phyloP scores from a whole-genome alignment of 2,888 invertebrate genomes.

The Agonopterix alstromeriana region DNA sequence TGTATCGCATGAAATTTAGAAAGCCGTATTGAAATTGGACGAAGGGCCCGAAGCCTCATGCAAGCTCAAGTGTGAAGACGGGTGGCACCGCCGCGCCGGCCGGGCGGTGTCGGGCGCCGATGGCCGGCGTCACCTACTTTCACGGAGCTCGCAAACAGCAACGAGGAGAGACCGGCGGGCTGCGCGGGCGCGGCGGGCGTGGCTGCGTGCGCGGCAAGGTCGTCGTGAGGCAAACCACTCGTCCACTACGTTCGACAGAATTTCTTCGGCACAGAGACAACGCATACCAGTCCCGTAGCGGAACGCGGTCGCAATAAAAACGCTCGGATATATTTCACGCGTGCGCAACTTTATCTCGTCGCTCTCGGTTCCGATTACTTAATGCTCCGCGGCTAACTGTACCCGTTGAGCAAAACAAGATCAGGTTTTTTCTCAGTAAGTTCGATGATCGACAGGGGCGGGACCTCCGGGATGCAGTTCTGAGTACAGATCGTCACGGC shows the following conservation, averaged over 20 bases:
- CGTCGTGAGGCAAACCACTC: slow-evolving; percentile 74
- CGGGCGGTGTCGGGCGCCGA: slow-evolving; percentile 18
- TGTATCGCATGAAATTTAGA: slow-evolving; percentile 44
- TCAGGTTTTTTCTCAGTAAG: slow-evolving; percentile 64
- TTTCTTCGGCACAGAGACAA: slow-evolving; percentile 65
- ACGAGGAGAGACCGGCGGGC: slow-evolving; percentile 27
- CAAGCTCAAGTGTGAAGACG: slow-evolving; percentile 35
- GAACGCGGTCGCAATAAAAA: slow-evolving; percentile 71
- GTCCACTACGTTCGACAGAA: slow-evolving; percentile 42
- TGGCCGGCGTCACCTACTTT: slow-evolving; percentile 59
- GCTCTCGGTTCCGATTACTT: slow-evolving; percentile 72
- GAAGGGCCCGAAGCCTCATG: slow-evolving; percentile 44
- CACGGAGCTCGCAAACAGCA: slow-evolving; percentile 56
- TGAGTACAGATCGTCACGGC: slow-evolving; percentile 2
- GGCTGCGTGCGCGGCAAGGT: slow-evolving; percentile 58
- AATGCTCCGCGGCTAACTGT: slow-evolving; percentile 70
- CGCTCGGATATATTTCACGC: slow-evolving; percentile 74
- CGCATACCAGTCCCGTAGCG: slow-evolving; percentile 57
- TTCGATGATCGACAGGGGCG: slow-evolving; percentile 60
- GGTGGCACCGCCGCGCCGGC: slow-evolving; percentile 23
- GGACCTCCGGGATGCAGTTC: slow-evolving; percentile 40
- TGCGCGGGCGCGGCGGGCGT: slow-evolving; percentile 18
- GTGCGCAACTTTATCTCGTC: slow-evolving; percentile 73
- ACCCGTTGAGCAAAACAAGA: slow-evolving; percentile 64
- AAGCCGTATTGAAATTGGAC: slow-evolving; percentile 49